These are phyloP conservation scores for Peromyscus leucopus DNA, from an alignment of 2,113 vertebrate genomes.

Conservation along the genomic window DNA sequence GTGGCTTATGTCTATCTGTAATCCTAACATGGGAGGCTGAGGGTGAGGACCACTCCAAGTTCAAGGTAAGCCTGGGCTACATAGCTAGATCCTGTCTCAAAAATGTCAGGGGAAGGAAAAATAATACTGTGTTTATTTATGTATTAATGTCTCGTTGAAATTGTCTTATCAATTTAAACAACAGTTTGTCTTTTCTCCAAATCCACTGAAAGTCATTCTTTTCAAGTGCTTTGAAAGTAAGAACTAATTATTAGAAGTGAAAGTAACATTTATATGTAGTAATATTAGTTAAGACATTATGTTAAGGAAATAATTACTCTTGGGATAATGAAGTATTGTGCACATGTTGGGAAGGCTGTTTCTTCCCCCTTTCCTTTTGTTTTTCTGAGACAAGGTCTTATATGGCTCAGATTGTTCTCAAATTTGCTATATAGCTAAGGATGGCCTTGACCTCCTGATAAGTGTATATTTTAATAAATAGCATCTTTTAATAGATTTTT, in stretches of 20 bases:
- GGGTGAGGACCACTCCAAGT: not conserved
- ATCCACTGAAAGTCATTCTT: slow-evolving; percentile 29
- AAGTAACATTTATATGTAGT: not conserved
- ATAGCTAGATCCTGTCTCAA: not conserved
- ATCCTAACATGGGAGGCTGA: not conserved
- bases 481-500: slow-evolving; percentile 32
- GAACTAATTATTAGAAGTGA: slow-evolving; percentile 6
- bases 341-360: not conserved
- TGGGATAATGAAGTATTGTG: not conserved
- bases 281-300: not conserved
- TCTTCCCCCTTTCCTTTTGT: not conserved
- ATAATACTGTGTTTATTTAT: not conserved
- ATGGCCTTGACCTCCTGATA: not conserved
- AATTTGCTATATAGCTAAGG: slow-evolving; percentile 3
- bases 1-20: not conserved
- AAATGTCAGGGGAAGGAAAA: not conserved
- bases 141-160: slow-evolving; percentile 31
- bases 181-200: slow-evolving; percentile 39
- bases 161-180: slow-evolving; percentile 30
- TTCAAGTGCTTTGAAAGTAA: slow-evolving; percentile 21
- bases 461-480: slow-evolving; percentile 33
- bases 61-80: not conserved
- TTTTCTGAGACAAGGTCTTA: not conserved
- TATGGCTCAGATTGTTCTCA: not conserved
- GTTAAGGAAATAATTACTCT: not conserved